phyloP scores from a whole-genome alignment of 2,113 vertebrate species.

The Apus apus region DNA sequence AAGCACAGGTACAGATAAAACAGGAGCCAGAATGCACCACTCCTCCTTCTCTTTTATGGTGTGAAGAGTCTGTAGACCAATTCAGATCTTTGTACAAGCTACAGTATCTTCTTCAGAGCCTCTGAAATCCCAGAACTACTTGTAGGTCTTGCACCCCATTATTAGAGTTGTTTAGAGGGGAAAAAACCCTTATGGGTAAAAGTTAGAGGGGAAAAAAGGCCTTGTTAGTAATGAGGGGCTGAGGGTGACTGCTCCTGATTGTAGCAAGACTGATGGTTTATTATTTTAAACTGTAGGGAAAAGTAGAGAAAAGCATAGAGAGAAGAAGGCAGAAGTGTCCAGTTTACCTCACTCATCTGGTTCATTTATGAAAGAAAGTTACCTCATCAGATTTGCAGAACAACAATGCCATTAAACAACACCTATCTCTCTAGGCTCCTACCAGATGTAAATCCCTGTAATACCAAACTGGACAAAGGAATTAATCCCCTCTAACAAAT shows the following conservation, averaged over 20 bases:
- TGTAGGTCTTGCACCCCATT: not conserved
- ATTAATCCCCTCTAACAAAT: not conserved
- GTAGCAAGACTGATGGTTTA: too few species aligned
- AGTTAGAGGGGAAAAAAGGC: not conserved
- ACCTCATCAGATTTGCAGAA: not conserved
- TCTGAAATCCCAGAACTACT: not conserved
- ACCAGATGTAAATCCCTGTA: not conserved
- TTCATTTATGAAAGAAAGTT: not conserved
- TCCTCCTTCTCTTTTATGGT: not conserved
- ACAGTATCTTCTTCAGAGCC: not conserved
- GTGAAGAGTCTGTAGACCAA: not conserved
- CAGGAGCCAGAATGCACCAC: rapidly evolving
- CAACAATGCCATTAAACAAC: not conserved
- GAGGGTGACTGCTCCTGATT: not conserved
- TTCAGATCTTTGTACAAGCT: not conserved
- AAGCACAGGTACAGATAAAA: not conserved
- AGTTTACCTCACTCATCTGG: not conserved
- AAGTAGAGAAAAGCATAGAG: too few species aligned
- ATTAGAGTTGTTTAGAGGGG: not conserved
- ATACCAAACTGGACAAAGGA: not conserved
- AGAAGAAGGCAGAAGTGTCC: too few species aligned
- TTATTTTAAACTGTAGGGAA: too few species aligned
- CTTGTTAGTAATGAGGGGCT: not conserved
- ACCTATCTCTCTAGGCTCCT: not conserved
- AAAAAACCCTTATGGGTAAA: not conserved